A percentile compares a stretch with the other conserved stretches of the same genome.
These are phyloP conservation scores for Drosophila orena DNA, from an alignment of 1,140 invertebrate genomes.

Conservation along the genomic window DNA sequence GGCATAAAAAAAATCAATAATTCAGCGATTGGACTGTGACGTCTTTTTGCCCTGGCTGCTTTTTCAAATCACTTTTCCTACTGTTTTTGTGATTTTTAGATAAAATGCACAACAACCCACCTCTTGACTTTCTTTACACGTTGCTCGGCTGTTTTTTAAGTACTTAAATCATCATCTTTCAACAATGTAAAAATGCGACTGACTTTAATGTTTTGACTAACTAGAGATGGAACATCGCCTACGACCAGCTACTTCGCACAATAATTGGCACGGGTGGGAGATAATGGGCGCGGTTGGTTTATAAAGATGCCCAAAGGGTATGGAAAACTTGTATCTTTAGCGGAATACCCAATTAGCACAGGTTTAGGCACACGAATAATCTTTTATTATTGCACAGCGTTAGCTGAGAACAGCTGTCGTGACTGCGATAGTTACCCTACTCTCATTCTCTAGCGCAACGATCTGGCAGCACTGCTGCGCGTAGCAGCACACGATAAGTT, in stretches of 20 bases:
- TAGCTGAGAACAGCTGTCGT: constrained; percentile 23
- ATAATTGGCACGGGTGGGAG: not conserved
- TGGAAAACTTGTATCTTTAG: not conserved
- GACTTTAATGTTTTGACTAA: constrained; percentile 69
- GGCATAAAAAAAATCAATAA: constrained; percentile 51
- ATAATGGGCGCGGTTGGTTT: no score
- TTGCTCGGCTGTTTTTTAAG: constrained; percentile 16
- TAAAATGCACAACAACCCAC: constrained; percentile 19
- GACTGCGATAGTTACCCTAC: constrained; percentile 1
- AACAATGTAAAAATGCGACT: constrained; percentile 59
- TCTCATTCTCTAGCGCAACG: not conserved
- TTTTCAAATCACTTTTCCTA: no score
- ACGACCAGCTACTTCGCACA: constrained; percentile 1
- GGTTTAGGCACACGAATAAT: not conserved
- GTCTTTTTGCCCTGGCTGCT: not conserved
- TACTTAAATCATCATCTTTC: constrained; percentile 63
- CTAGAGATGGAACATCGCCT: constrained; percentile 11
- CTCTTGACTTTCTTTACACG: constrained; percentile 37
- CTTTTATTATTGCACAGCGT: not conserved
- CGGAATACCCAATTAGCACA: not conserved
- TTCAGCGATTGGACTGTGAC: constrained; percentile 3
- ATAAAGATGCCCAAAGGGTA: no score
- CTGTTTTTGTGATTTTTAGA: not conserved
- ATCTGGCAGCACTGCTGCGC: constrained; percentile 6
- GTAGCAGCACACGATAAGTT: constrained; percentile 3